Percentiles rank a stretch among this genome's conserved stretches.
These are phyloP conservation scores for Pterois miles DNA, from an alignment of 2,797 vertebrate species.

Conservation along the genomic window DNA sequence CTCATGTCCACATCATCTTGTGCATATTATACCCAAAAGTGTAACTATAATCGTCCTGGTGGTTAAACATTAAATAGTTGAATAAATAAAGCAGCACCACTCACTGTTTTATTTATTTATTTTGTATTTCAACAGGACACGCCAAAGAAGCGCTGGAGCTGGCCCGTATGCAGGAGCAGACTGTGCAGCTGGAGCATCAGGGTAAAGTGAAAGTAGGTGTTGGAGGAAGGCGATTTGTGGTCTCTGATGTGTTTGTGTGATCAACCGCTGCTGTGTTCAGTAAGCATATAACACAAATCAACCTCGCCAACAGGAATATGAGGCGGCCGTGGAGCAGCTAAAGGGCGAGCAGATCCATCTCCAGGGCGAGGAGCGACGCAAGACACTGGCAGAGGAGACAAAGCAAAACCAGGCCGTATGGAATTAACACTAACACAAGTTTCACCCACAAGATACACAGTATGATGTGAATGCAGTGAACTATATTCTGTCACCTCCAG, in stretches of 20 bases:
- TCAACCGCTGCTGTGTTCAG: background rate
- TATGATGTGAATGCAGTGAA: background rate
- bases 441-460: background rate
- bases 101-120: background rate
- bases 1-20: background rate
- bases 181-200: constrained; percentile 89
- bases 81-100: background rate
- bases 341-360: constrained; percentile 90
- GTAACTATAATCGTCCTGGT: background rate
- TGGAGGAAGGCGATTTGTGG: background rate
- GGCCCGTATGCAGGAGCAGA: constrained; percentile 91
- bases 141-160: constrained; percentile 89
- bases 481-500: constrained; percentile 66
- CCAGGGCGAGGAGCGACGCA: constrained; percentile 90
- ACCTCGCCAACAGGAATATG: constrained; percentile 84
- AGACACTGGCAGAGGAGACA: constrained; percentile 90
- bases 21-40: background rate
- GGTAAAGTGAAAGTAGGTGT: constrained; percentile 87
- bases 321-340: constrained; percentile 90
- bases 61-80: background rate
- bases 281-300: background rate
- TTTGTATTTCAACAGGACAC: constrained; percentile 76
- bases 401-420: constrained; percentile 91
- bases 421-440: background rate
- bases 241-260: background rate